Base-by-base conservation (phyloP, 2,797 vertebrate species). In the Pipistrellus pipistrellus region DNA sequence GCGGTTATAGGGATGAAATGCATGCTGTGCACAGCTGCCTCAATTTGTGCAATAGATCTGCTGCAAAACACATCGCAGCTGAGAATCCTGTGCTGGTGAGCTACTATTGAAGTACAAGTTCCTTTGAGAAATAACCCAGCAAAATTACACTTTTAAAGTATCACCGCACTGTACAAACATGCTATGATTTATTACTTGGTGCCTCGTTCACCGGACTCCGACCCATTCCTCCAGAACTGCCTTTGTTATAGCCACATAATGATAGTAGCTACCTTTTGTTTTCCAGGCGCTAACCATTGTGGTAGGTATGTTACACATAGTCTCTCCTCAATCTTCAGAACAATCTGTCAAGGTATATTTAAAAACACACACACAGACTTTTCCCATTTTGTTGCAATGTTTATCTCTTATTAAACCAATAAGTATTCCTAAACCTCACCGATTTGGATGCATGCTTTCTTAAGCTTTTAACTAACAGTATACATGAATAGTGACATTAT, bases 21-120 rank as follows among this genome's bases (percentile, higher is more conserved):
- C 97, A 95, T 71, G 97, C 97, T 97, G 95, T 90, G 94, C 53
- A 53, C 96, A 97, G 95, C 96, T 97, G 97, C 82, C 88, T 94
- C 89, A 53, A 88, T 95, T 91, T 94, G 85, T 92, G 87, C 91
- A 78, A 32, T 20, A 96, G 96, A 78, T 77, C 84, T 80, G 93
- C 92, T 69, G 59, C 59, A 88, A 95, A 97, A 83, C 77, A 90
- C 94, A 96, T 95, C 91, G 93, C 85, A 75, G 85, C 76, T 4
- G 27, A 88, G 77, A 93, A 88, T 86, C 83, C 93, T 48, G 0
- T 78, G 75, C 59, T 71, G 23, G 62, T 84, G 91, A 80, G 75
- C 53, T 81, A 46, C 89, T 93, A 87, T 69, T 85, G 59, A 94
- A 95, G 41, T 95, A 51, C 85, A 96, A 95, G 83, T 88, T 93